Evolutionary conservation across 2,797 vertebrate genomes (phyloP).

Genomic region (Poecilia wingei): DNA sequence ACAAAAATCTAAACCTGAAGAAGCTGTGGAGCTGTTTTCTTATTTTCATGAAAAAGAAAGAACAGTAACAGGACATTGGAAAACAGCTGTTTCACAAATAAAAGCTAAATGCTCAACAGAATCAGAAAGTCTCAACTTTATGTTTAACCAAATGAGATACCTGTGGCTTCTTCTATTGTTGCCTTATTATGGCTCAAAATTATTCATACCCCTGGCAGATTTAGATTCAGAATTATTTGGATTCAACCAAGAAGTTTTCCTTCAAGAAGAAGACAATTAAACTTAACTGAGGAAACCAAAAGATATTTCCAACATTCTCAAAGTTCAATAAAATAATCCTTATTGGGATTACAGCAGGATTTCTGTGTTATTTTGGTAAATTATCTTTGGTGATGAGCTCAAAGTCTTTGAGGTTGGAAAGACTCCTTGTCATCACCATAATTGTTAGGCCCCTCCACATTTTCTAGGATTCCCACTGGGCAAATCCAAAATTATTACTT

Average conservation of each 20-base stretch:
- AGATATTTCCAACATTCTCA: background rate
- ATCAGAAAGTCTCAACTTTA: background rate
- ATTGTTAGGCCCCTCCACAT: background rate
- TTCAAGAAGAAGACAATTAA: background rate
- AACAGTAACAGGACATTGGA: background rate
- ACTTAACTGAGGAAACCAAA: background rate
- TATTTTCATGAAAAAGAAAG: background rate
- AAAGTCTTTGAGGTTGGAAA: background rate
- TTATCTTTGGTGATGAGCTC: background rate
- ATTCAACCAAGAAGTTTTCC: background rate
- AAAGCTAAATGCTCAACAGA: background rate
- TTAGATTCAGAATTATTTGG: background rate
- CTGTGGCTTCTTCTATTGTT: conserved; percentile 37
- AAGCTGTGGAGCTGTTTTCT: conserved; percentile 24
- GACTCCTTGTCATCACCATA: background rate
- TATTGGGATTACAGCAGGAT: background rate
- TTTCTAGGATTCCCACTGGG: background rate
- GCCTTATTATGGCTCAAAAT: background rate
- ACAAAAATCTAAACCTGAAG: conserved; percentile 25
- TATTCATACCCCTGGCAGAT: background rate
- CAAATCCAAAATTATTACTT: background rate
- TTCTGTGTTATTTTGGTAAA: background rate
- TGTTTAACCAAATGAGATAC: background rate
- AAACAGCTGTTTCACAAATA: background rate
- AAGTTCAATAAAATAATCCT: background rate